phyloP scores from a whole-genome alignment of 2,888 invertebrate species.

The Phortica magna region DNA sequence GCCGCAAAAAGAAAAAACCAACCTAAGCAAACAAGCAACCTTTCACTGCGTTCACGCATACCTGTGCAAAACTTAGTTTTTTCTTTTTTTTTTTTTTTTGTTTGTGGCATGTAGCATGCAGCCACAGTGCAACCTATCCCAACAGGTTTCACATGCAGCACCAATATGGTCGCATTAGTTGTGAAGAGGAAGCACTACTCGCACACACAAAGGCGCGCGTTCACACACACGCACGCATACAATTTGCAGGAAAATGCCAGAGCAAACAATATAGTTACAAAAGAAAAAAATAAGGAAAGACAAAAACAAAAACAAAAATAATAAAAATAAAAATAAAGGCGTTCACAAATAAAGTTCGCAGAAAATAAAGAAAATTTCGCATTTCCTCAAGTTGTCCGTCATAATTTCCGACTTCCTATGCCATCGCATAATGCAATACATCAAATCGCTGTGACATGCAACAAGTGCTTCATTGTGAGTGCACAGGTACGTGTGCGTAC shows the following conservation, averaged over 20 bases:
- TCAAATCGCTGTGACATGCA: constrained; percentile 8
- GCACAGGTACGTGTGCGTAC: not conserved
- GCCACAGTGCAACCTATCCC: constrained; percentile 61
- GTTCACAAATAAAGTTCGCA: not conserved
- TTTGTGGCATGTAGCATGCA: constrained; percentile 17
- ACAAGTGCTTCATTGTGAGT: constrained; percentile 7
- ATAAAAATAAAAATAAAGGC: too few species aligned
- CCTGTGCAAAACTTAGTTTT: constrained; percentile 50
- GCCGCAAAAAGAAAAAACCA: not conserved
- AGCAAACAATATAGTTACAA: constrained; percentile 17
- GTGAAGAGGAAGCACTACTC: constrained; percentile 18
- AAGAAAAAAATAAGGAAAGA: too few species aligned
- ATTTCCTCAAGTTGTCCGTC: constrained; percentile 20
- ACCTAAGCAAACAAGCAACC: not conserved
- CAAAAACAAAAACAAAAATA: too few species aligned
- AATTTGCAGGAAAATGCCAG: constrained; percentile 16
- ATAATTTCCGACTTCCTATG: constrained; percentile 29
- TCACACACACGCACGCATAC: not conserved
- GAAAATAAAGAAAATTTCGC: not conserved
- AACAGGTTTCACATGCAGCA: constrained; percentile 59
- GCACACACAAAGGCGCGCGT: not conserved
- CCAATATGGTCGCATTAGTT: constrained; percentile 29
- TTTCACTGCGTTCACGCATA: constrained; percentile 53
- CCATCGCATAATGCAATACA: not conserved
- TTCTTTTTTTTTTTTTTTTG: constrained; percentile 43